Base-by-base conservation (phyloP, 2,888 invertebrate genomes). In the Drosophila imparisetae region DNA sequence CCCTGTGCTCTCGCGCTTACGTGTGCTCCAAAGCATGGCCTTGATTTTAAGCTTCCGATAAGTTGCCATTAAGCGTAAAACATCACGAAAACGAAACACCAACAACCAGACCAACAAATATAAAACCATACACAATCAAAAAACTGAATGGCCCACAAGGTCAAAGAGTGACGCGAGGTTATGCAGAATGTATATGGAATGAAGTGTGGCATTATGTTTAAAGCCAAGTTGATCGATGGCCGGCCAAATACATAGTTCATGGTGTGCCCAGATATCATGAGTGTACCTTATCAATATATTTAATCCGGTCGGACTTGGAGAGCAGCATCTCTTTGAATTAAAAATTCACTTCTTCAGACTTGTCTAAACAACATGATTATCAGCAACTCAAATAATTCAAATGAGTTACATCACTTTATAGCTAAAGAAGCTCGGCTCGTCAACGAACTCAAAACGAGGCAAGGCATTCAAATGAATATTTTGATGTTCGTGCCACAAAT, bases 21-120 rank as follows among this genome's bases (percentile, higher is more conserved):
- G 45, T 61, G 49, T 68, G 71, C 68, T 79, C 30, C 65, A 64
- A 71, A 61, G 57, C 62, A 59, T 18, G 78, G 54, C 88, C 88
- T 83, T 85, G 83, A 78, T 85, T 80, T 69, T n/a, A 72, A 68
- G 72, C 81, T 88, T 82, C 78, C 83, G 76, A 85, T 83, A 88
- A 84, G 71, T 76, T 55, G 38, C 49, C 61, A 53, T 40, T 54
- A 75, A 69, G 62, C 64, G 67, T 50, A 61, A 80, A 84, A 72
- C 67, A 81, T 80, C 86, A 87, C 88, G 88, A 83, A 80, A 71
- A 54, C 49, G 48, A 29, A 30, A 62, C 52, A 34, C 36, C 49
- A 61, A 42, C 52, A 57, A 15, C 15, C 32, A 36, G 18, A 55
- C 8, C 21, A 27, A 32, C n/a, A 49, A 29, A 27, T 0, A 30